Evolutionary conservation across 2,797 vertebrate genomes (phyloP), one percentile per base, ranked within the genome.

Genomic region (Micropoecilia bifurca): DNA sequence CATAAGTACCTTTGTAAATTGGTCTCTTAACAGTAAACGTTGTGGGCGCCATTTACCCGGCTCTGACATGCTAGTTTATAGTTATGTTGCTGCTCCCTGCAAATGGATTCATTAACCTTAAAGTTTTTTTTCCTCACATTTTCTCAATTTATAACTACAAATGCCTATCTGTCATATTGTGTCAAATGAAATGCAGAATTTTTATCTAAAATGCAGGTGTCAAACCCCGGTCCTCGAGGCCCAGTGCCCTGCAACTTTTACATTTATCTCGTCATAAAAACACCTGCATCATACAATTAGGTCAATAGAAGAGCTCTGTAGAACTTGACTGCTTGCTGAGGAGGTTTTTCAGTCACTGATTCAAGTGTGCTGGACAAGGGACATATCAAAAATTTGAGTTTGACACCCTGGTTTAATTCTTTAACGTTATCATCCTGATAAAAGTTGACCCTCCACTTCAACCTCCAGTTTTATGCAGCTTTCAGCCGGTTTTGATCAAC

Each of bases 11-110:
- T 68, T 68, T 41, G 36, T 68, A 14, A 41, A 41, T 41, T 12
- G 20, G 20, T 22, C 36, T 68, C 63, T 66, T 5, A 5, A 2
- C 45, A 85, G 53, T 63, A 74, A 76, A 80, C 83, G 81, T 41
- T 72, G 80, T 2, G 4, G 71, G 53, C 16, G 36, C 30, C 16
- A 7, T 61, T 61, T 63, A 16, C 30, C 30, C 36, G 2, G 2
- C 30, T 36, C 9, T 63, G 6, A 20, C 61, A 66, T 66, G 8
- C 36, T 39, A 20, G 4, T 68, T 68, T 25, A 68, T 20, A 0
- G 33, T 10, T 66, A 22, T 66, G 33, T 20, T 39, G 18, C 61
- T 22, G 33, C 12, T 20, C 18, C 36, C 9, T 41, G 20, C 18
- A 41, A 25, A 41, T 25, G 61, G 25, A 66, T 66, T 39, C 6